Percentiles rank a stretch among this genome's conserved stretches.
These are phyloP conservation scores for Drosophila rhopaloa DNA, from an alignment of 1,140 invertebrate species.

Conservation along the genomic window DNA sequence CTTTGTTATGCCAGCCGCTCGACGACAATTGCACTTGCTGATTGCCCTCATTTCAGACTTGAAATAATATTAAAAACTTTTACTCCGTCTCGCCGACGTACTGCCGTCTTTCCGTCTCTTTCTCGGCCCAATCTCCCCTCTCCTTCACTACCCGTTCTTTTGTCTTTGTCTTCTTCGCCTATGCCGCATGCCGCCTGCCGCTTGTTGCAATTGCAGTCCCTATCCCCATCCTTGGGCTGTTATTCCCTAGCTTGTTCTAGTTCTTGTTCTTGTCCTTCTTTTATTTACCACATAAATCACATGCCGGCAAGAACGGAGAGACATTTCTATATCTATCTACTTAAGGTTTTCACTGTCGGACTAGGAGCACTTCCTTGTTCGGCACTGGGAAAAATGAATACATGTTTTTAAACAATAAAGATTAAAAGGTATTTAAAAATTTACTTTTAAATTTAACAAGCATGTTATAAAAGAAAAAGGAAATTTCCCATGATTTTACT, in stretches of 20 bases:
- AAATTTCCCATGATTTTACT: no score
- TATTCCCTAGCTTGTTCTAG: constrained; percentile 66
- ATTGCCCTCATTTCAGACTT: constrained; percentile 82
- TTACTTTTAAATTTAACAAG: no score
- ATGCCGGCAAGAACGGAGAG: constrained; percentile 48
- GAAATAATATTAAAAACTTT: constrained; percentile 83
- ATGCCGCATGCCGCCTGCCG: constrained; percentile 25
- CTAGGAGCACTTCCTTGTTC: constrained; percentile 60
- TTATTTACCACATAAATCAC: constrained; percentile 83
- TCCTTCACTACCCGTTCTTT: constrained; percentile 12
- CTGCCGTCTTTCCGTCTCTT: constrained; percentile 22
- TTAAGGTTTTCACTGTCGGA: constrained; percentile 61
- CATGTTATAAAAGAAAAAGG: no score
- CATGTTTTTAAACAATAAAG: no score
- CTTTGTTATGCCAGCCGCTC: constrained; percentile 80
- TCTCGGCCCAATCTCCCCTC: constrained; percentile 40
- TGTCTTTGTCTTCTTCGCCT: constrained; percentile 39
- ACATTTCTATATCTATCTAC: constrained; percentile 83
- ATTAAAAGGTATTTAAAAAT: no score
- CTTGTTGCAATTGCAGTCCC: constrained; percentile 37
- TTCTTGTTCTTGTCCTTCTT: constrained; percentile 55
- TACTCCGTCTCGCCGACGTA: constrained; percentile 49
- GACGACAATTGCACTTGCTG: constrained; percentile 77
- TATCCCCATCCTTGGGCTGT: constrained; percentile 44
- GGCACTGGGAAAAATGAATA: constrained; percentile 7